Conservation (phyloP, 1,140 invertebrate genomes). For the Diabrotica virgifera region DNA sequence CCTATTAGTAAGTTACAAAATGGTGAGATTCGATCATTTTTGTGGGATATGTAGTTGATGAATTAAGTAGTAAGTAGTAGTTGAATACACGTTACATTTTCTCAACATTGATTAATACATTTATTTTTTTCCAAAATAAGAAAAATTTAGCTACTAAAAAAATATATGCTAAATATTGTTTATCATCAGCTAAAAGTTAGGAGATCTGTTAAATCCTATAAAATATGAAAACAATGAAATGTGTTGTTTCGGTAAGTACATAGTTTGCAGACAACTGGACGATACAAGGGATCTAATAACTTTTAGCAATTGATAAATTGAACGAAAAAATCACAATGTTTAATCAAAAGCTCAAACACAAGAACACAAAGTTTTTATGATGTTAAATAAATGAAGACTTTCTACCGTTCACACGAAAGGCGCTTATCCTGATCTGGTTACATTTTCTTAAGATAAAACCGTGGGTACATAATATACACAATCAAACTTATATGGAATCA, state of each 20-base stretch:
- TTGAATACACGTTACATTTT: neutral
- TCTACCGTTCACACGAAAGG: too few species aligned
- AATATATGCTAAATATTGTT: neutral
- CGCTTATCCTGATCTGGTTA: too few species aligned
- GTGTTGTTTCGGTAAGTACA: neutral
- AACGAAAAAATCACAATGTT: neutral
- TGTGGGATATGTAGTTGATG: neutral
- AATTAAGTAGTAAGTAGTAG: slow-evolving; percentile 3
- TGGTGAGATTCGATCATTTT: too few species aligned
- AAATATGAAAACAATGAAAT: too few species aligned
- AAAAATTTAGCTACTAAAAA: slow-evolving; percentile 1
- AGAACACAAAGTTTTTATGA: neutral
- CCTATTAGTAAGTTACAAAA: too few species aligned
- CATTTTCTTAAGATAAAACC: too few species aligned
- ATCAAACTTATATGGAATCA: too few species aligned
- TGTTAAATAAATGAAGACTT: neutral
- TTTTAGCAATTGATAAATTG: neutral
- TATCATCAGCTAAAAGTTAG: neutral
- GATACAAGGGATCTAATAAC: neutral
- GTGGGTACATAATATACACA: too few species aligned
- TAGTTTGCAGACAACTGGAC: neutral
- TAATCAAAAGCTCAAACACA: slow-evolving; percentile 9
- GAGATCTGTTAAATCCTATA: neutral
- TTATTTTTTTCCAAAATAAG: slow-evolving; percentile 1
- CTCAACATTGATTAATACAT: slow-evolving; percentile 1